These are phyloP conservation scores for Cnemophilus loriae DNA, from an alignment of 2,113 vertebrate species.

Conservation along the genomic window DNA sequence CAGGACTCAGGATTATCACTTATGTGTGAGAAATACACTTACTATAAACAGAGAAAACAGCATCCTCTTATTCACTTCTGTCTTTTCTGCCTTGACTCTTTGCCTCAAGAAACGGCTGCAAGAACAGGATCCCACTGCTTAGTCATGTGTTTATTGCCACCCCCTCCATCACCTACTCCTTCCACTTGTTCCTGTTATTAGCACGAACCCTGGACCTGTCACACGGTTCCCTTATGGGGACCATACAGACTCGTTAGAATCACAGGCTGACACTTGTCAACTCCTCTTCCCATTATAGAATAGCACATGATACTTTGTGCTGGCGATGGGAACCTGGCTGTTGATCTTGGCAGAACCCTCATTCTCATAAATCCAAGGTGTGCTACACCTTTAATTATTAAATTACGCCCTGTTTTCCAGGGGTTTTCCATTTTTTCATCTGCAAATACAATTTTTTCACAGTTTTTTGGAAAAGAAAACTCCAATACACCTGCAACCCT, in stretches of 20 bases:
- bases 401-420: neutral
- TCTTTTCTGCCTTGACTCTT: neutral
- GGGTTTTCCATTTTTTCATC: neutral
- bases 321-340: neutral
- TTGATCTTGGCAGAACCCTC: neutral
- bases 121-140: neutral
- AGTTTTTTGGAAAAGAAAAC: neutral
- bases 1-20: neutral
- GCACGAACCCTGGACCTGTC: neutral
- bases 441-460: neutral
- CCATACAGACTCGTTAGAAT: neutral
- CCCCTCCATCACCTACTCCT: neutral
- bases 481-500: neutral
- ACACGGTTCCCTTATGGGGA: neutral
- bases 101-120: neutral
- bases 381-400: fast-evolving
- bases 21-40: neutral
- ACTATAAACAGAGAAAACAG: neutral
- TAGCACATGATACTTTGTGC: neutral
- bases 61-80: neutral
- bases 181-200: neutral
- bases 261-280: neutral
- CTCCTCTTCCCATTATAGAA: neutral
- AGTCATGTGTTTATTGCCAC: neutral
- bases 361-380: neutral